Base-by-base conservation (phyloP, 2,888 invertebrate species). In the Kuschelorhynchus macadamiae region DNA sequence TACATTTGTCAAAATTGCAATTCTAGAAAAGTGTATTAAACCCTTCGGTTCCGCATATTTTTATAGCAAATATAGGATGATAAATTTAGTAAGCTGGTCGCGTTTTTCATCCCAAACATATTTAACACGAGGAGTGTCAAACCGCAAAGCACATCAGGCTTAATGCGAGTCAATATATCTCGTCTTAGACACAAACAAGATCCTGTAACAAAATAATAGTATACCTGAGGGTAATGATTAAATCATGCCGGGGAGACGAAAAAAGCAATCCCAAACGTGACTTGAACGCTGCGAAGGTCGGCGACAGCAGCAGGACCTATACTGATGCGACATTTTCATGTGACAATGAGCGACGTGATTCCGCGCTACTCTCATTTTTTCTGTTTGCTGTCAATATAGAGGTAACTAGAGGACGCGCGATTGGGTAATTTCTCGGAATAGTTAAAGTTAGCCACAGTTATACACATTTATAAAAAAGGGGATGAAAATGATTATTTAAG, bases 241-340 rank as follows among this genome's bases (percentile, higher is more conserved):
- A 78, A 78, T 78, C 78, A 76, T 75, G 72, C 72, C 71, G 71
- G 47, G 73, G 70, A 73, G 72, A 74, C 71, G 72, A 76, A 76
- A 77, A 79, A 80, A 79, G 79, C 80, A 80, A 80, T 80, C 77
- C 77, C 73, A 74, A 76, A 80, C 80, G 79, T 80, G 80, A 80
- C 79, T 71, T 75, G 79, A 75, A 75, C 78, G 76, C 77, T 74
- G 75, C 77, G 76, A 75, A 78, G 78, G 77, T 78, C 78, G 78
- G 79, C 78, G 76, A 75, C 73, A 74, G 76, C 74, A 74, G 76
- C 73, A 74, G 76, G 74, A 74, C 73, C 74, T 77, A 75, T 78
- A 79, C 78, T 79, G 80, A 80, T 80, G 78, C 78, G 79, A 79
- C 79, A 80, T 78, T 79, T 80, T 76, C 79, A 78, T 79, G 78